These are phyloP conservation scores for Philereme transversata DNA, from an alignment of 2,888 invertebrate species.

Conservation along the genomic window DNA sequence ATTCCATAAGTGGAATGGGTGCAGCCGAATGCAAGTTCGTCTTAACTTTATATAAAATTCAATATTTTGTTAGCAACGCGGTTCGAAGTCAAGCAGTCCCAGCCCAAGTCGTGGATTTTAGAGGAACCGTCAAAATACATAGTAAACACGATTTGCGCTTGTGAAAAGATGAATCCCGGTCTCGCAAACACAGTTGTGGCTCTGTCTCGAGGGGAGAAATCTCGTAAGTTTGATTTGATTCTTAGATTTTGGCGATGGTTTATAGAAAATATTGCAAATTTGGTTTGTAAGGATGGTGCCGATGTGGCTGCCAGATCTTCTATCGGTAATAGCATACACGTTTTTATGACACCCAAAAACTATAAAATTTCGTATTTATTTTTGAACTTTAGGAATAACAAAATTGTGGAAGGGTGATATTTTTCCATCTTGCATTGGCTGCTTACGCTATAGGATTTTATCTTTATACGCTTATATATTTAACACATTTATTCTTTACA, in stretches of 20 bases:
- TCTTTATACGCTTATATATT: not conserved
- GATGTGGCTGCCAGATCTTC: slow-evolving; percentile 30
- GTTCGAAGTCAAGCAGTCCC: slow-evolving; percentile 6
- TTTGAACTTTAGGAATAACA: not conserved
- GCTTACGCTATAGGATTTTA: not conserved
- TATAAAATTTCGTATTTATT: slow-evolving; percentile 1
- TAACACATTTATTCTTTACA: no score
- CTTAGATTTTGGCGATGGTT: slow-evolving; percentile 57
- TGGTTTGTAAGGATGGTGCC: slow-evolving; percentile 48
- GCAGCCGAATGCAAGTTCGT: slow-evolving; percentile 40
- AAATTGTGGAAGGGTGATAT: not conserved
- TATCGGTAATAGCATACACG: slow-evolving; percentile 2
- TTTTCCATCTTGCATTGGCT: not conserved
- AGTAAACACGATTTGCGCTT: slow-evolving; percentile 69
- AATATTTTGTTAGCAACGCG: slow-evolving; percentile 35
- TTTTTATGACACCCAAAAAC: slow-evolving; percentile 5
- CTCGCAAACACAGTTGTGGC: slow-evolving; percentile 55
- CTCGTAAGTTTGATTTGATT: slow-evolving; percentile 74
- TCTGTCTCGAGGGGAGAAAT: slow-evolving; percentile 56
- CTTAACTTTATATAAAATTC: slow-evolving; percentile 24
- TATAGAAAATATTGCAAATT: slow-evolving; percentile 69
- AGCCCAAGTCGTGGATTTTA: slow-evolving; percentile 48
- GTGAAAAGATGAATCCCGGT: slow-evolving; percentile 51
- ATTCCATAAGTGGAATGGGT: slow-evolving; percentile 56
- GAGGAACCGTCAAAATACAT: slow-evolving; percentile 61